Conservation (phyloP, 2,797 vertebrate genomes). For the Hyperoplus lanceolatus region DNA sequence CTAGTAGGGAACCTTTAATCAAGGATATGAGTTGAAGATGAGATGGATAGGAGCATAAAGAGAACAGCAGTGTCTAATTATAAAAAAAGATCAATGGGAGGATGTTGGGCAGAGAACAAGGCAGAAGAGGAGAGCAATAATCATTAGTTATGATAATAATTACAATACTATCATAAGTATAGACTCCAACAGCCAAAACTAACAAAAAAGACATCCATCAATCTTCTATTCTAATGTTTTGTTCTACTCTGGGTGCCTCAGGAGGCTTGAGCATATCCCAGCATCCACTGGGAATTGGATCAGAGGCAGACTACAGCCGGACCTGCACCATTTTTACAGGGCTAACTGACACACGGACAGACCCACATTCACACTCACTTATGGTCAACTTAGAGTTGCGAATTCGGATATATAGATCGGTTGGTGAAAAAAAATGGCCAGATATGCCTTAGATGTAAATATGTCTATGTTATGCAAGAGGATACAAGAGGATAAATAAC, state of each 20-base stretch:
- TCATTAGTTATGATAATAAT: background rate
- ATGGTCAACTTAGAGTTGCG: conserved; percentile 2
- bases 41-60: background rate
- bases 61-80: conserved; percentile 20
- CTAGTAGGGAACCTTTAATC: background rate
- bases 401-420: background rate
- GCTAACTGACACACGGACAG: conserved; percentile 1
- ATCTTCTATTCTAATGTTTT: background rate
- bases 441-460: background rate
- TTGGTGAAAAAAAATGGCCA: background rate
- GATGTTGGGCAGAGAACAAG: conserved; percentile 11
- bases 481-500: background rate
- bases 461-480: background rate
- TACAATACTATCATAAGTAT: conserved; percentile 1
- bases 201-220: background rate
- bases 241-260: background rate
- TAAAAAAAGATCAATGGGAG: conserved; percentile 14
- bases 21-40: conserved; percentile 9
- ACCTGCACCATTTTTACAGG: background rate
- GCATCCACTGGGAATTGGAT: background rate
- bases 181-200: background rate
- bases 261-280: background rate
- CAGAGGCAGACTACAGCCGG: conserved; percentile 12
- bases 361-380: conserved; percentile 19
- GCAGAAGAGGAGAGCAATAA: background rate